Conservation (phyloP, 2,797 vertebrate genomes). For the Varecia variegata region DNA sequence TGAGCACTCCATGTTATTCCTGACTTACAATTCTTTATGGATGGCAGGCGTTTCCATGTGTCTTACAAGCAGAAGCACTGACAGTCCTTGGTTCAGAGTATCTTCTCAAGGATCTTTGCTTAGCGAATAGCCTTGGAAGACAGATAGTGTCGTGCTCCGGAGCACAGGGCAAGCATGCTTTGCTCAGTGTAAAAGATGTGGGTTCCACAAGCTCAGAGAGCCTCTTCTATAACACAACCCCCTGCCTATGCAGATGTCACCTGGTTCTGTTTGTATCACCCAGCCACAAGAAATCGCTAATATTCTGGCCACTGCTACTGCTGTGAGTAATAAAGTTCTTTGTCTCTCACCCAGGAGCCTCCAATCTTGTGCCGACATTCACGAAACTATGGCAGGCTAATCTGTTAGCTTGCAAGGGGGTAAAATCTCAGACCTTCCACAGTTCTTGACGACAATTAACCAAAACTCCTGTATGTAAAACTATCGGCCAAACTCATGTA, state of each 20-base stretch:
- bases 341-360: not conserved
- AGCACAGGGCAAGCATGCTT: not conserved
- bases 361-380: not conserved
- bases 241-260: not conserved
- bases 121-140: not conserved
- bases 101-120: not conserved
- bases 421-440: not conserved
- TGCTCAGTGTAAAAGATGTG: not conserved
- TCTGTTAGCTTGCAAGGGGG: conserved; percentile 11
- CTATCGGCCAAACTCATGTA: not conserved
- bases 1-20: not conserved
- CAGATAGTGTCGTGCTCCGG: not conserved
- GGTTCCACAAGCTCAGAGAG: not conserved
- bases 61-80: not conserved
- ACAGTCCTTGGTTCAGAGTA: not conserved
- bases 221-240: not conserved
- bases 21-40: not conserved
- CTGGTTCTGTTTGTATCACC: not conserved
- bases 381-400: not conserved
- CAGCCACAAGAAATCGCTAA: not conserved
- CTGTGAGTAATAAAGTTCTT: not conserved
- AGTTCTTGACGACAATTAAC: conserved; percentile 41
- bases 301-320: not conserved
- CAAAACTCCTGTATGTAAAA: conserved; percentile 17
- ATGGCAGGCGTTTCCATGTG: not conserved